Evolutionary conservation across 1,140 invertebrate species (phyloP).

Genomic region (Brachystomella parvula): DNA sequence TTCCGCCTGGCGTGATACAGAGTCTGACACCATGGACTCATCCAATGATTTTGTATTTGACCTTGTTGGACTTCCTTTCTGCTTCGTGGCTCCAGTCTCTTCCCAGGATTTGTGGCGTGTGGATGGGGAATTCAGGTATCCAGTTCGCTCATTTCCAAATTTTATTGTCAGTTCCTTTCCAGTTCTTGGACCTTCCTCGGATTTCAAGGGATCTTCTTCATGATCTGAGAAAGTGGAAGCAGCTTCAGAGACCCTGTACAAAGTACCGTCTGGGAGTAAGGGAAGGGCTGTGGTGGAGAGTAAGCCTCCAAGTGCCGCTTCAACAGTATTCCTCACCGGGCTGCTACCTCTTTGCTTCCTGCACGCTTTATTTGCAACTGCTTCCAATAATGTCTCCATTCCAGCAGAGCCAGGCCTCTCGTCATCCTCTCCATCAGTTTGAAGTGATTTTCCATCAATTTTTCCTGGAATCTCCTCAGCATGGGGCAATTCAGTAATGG

Average conservation of each 20-base stretch:
- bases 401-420: not conserved
- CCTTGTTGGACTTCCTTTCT: constrained; percentile 6
- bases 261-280: constrained; percentile 35
- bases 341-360: not conserved
- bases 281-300: constrained; percentile 39
- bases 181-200: not conserved
- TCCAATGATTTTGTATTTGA: constrained; percentile 27
- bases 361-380: not conserved
- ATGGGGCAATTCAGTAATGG: not conserved
- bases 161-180: not conserved
- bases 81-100: constrained; percentile 4
- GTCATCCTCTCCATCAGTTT: not conserved
- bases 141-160: no score
- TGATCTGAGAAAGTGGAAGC: not conserved
- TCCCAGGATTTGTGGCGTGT: constrained; percentile 23
- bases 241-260: not conserved
- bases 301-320: constrained; percentile 34
- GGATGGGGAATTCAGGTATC: not conserved
- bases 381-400: not conserved
- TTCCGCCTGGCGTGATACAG: constrained; percentile 29
- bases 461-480: not conserved
- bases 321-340: no score
- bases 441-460: not conserved
- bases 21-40: constrained; percentile 27
- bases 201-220: not conserved